Evolutionary conservation across 2,888 invertebrate species (phyloP).

Genomic region (Melanotus villosus): DNA sequence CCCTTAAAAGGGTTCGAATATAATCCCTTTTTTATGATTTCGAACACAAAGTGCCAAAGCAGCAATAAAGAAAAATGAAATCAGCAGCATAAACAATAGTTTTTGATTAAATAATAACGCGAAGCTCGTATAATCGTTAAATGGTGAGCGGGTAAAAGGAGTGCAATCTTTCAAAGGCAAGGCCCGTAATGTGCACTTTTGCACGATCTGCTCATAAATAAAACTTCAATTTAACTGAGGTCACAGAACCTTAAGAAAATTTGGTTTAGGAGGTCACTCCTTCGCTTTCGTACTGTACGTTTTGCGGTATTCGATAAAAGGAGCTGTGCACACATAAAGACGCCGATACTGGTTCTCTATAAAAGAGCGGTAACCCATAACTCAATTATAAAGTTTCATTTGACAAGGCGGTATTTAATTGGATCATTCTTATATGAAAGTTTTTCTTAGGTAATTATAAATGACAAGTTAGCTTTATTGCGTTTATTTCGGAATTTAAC

Average conservation of each 20-base stretch:
- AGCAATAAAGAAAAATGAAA: constrained; percentile 10
- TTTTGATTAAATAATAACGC: constrained; percentile 23
- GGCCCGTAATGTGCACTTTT: constrained; percentile 28
- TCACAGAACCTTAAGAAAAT: constrained; percentile 42
- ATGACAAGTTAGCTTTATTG: too few species aligned
- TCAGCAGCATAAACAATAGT: constrained; percentile 2
- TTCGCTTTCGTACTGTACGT: constrained; percentile 36
- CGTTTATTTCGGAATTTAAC: too few species aligned
- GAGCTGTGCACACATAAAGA: constrained; percentile 13
- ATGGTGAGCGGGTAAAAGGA: constrained; percentile 14
- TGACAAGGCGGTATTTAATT: neutral
- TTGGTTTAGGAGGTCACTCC: constrained; percentile 43
- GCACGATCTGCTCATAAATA: constrained; percentile 44
- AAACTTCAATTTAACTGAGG: constrained; percentile 44
- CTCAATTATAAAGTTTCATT: neutral
- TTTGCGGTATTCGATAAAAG: constrained; percentile 30
- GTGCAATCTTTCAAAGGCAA: constrained; percentile 34
- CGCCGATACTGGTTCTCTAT: constrained; percentile 6
- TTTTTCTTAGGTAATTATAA: too few species aligned
- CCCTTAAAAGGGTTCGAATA: too few species aligned
- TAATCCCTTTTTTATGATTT: too few species aligned
- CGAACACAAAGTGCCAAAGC: neutral
- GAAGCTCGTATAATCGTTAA: constrained; percentile 11
- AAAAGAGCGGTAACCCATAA: neutral
- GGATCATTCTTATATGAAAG: neutral